Evolutionary conservation across 2,888 invertebrate species (phyloP), one percentile per base, ranked within the genome.

Genomic region (Synanthedon myopaeformis): DNA sequence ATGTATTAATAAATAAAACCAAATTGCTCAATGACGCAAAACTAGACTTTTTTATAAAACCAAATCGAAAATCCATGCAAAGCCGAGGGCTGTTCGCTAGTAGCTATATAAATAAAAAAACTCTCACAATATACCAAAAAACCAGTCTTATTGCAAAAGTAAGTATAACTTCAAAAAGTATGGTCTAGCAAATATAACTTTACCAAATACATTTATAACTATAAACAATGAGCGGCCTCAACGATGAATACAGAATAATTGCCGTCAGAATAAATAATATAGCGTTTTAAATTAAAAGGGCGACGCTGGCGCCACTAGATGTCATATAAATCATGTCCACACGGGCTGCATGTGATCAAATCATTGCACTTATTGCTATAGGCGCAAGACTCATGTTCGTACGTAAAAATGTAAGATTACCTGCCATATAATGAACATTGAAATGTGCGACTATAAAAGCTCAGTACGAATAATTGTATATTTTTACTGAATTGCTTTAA

Each of bases 321-420:
- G 45, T 42, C 48, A 50, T 17, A 55, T 53, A 55, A 55, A 52
- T 55, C 55, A 55, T 41, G 51, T 53, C 52, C 51, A 49, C 51
- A 6, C 11, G 28, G 19, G 42, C 41, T 41, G 35, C 35, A 13
- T 51, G 6, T 13, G 14, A 35, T 13, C 28, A 12, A 19, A 51
- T 41, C 41, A 51, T 51, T 51, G 51, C 51, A 8, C 13, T 41
- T 35, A 19, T 23, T 41, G 23, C 35, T 13, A 41, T 51, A 35
- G n/a, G 3, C 2, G 3, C 35, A 35, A 35, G 35, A 10, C 35
- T 35, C 10, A 35, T 35, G 35, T 35, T 35, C 10, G 35, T 35
- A 35, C 1, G 35, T 35, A 35, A 35, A 35, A 35, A 35, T 35
- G 35, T 10, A 35, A 41, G 41, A 17, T n/a, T 12, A 51, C 13